A percentile compares a stretch with the other conserved stretches of the same genome.
These are phyloP conservation scores for Brachyopa scutellaris DNA, from an alignment of 2,888 invertebrate genomes.

Conservation along the genomic window DNA sequence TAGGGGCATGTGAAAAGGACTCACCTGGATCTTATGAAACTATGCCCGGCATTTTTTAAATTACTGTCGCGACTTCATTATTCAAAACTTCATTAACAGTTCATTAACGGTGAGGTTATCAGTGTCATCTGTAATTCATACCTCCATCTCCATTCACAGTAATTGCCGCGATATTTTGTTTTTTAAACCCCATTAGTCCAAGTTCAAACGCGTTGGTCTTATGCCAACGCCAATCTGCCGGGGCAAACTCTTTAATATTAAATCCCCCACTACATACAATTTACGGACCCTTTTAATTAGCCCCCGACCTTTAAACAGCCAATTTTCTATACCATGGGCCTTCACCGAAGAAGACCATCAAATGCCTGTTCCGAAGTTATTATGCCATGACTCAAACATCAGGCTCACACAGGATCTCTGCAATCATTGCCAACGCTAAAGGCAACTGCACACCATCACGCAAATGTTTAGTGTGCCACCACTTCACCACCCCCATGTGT, in stretches of 20 bases:
- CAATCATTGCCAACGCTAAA: constrained; percentile 35
- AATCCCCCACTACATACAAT: constrained; percentile 5
- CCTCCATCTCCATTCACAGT: too few relatives aligned
- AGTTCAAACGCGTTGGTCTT: constrained; percentile 16
- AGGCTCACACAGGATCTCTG: constrained; percentile 4
- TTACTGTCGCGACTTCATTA: too few relatives aligned
- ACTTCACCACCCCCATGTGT: neutral
- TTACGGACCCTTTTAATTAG: constrained; percentile 43
- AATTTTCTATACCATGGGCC: constrained; percentile 29
- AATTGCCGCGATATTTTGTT: too few relatives aligned
- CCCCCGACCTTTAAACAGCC: constrained; percentile 35
- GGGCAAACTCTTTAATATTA: constrained; percentile 20
- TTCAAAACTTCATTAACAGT: too few relatives aligned
- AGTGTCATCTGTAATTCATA: too few relatives aligned
- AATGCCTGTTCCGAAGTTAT: constrained; percentile 38
- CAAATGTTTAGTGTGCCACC: constrained; percentile 5
- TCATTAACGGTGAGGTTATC: too few relatives aligned
- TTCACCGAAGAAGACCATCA: constrained; percentile 37
- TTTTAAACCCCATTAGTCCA: too few relatives aligned
- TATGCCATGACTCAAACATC: constrained; percentile 41
- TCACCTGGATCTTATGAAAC: too few relatives aligned
- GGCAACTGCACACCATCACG: constrained; percentile 49
- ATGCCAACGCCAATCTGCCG: neutral
- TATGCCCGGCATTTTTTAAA: too few relatives aligned
- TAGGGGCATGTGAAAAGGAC: too few relatives aligned